Evolutionary conservation across 1,140 invertebrate species (phyloP).

Genomic region (Anthonomus grandis): DNA sequence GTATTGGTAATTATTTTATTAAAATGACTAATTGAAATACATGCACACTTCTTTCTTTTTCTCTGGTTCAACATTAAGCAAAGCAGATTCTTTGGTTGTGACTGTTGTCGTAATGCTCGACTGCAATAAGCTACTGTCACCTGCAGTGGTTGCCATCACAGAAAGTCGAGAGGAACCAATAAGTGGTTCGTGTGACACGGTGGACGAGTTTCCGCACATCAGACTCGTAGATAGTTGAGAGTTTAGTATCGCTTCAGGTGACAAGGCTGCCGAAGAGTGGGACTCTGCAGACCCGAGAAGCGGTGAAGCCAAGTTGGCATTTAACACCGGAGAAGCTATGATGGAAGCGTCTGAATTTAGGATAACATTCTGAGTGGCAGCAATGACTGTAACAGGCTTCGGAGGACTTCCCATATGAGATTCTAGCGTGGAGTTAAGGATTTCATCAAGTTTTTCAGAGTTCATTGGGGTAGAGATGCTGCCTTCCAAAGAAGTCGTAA

Average conservation of each 20-base stretch:
- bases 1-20: too few species aligned
- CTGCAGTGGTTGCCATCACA: too few species aligned
- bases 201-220: slow-evolving; percentile 47
- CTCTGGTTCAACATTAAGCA: too few species aligned
- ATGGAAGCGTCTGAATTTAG: slow-evolving; percentile 46
- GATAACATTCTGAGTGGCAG: slow-evolving; percentile 55
- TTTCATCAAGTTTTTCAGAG: slow-evolving; percentile 57
- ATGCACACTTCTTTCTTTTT: too few species aligned
- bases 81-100: too few species aligned
- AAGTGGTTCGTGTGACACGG: slow-evolving; percentile 44
- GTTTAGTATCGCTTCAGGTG: slow-evolving; percentile 60
- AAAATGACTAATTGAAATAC: too few species aligned
- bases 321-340: slow-evolving; percentile 41
- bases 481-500: slow-evolving; percentile 48
- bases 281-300: slow-evolving; percentile 13
- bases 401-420: slow-evolving; percentile 51
- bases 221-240: slow-evolving; percentile 59
- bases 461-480: slow-evolving; percentile 50
- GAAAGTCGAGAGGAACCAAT: slow-evolving; percentile 31
- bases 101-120: too few species aligned
- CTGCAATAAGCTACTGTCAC: too few species aligned
- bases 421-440: slow-evolving; percentile 63
- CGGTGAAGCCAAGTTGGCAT: slow-evolving; percentile 31
- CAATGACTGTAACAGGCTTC: slow-evolving; percentile 49
- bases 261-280: slow-evolving; percentile 5